A percentile compares a stretch with the other conserved stretches of the same genome.
phyloP scores from a whole-genome alignment of 2,797 vertebrate species.

The Lemur catta region DNA sequence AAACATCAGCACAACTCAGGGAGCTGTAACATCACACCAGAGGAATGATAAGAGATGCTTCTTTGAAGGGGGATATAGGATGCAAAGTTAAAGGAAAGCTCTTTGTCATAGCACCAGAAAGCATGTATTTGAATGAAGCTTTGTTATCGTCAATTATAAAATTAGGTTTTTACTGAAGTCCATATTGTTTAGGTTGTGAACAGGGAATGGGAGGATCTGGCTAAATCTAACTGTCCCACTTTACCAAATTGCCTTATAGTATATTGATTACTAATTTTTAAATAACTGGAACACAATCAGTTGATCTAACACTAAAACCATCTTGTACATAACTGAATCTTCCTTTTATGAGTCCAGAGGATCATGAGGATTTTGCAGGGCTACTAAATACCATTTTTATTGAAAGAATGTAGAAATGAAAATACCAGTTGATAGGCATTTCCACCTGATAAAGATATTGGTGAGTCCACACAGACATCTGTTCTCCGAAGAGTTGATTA shows the following conservation, averaged over 20 bases:
- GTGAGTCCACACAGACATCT: neutral
- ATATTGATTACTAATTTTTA: neutral
- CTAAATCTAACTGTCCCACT: neutral
- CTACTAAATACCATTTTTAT: neutral
- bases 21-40: neutral
- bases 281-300: neutral
- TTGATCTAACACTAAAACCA: neutral
- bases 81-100: neutral
- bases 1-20: neutral
- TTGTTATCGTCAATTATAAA: neutral
- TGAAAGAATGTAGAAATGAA: neutral
- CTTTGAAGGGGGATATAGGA: neutral
- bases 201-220: neutral
- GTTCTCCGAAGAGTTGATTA: neutral
- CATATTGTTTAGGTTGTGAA: neutral
- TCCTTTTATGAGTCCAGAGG: constrained; percentile 41
- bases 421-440: neutral
- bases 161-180: neutral
- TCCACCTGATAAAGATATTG: neutral
- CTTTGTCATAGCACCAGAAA: neutral
- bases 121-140: neutral
- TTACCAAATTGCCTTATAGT: neutral
- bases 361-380: neutral
- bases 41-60: neutral
- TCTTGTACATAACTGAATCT: neutral